Evolutionary conservation across 1,140 invertebrate species (phyloP), one percentile per base, ranked within the genome.

Genomic region (Tetragonula clypearis): DNA sequence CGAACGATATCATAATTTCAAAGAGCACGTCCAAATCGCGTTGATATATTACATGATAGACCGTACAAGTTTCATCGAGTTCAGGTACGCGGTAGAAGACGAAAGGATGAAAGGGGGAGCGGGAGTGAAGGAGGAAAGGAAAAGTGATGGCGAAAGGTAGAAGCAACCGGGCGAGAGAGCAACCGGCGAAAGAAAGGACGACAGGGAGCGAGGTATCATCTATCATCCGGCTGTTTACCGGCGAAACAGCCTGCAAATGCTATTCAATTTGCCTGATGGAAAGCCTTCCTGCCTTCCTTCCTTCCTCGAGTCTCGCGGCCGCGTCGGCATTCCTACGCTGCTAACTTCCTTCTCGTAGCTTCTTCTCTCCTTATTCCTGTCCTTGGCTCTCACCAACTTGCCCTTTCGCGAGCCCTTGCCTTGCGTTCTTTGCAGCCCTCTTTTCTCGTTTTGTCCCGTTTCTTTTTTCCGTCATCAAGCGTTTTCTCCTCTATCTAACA

Each of bases 241-340:
- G 90, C 81, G 82, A 90, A 91, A 91, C 86, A 88, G 90, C 84
- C 90, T 91, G 88, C 90, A 88, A 91, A 91, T 91, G 88, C 90
- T 91, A 91, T 91, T 91, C 90, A 91, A 91, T 91, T 91, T 91
- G 90, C 85, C 90, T 91, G 90, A 91, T 91, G 90, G 88, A 91
- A 91, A 88, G 90, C 87, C 76, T 82, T 83, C 75, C 79, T 88
- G 80, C 89, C 84, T 91, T 85, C 82, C 82, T 82, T 69, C 72
- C 69, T 82, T 55, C 78, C 49, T 26, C 30, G 11, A 53, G 30
- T 30, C 55, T 14, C 72, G 56, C 73, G 56, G 21, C 74, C 58
- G 78, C 79, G 84, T 77, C 81, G 66, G 58, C 87, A 85, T 90
- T 86, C 79, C 80, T 88, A 35, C 66, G 82, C 87, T 83, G 74